Evolutionary conservation across 2,888 invertebrate genomes (phyloP).

Genomic region (Herminia tarsipennalis): DNA sequence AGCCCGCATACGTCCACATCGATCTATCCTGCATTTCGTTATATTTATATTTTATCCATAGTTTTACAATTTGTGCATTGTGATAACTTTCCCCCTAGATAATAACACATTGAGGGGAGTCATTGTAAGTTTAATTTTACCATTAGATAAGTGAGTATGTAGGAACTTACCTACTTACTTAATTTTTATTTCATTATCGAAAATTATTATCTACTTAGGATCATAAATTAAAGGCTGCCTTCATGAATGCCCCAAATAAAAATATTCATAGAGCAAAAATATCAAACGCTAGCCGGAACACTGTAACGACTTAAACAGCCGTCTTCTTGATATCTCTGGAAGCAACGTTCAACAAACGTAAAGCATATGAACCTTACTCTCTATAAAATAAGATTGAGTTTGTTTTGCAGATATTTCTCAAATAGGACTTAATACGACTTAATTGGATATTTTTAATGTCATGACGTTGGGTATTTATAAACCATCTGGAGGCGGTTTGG

Average conservation of each 20-base stretch:
- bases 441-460: conserved; percentile 71
- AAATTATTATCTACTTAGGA: conserved; percentile 5
- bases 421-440: conserved; percentile 62
- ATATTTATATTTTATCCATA: conserved; percentile 55
- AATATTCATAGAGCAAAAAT: conserved; percentile 58
- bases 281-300: conserved; percentile 63
- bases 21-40: conserved; percentile 62
- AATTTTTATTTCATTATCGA: not conserved
- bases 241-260: conserved; percentile 44
- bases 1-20: conserved; percentile 68
- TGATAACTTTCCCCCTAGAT: conserved; percentile 41
- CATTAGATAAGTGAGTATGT: too few relatives aligned
- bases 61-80: conserved; percentile 37
- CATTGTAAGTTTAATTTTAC: too few relatives aligned
- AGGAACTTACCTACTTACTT: too few relatives aligned
- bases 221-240: conserved; percentile 27
- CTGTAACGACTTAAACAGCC: conserved; percentile 62
- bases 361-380: conserved; percentile 31
- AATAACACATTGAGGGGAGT: conserved; percentile 9
- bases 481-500: conserved; percentile 60
- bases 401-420: conserved; percentile 36
- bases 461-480: conserved; percentile 69
- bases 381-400: conserved; percentile 44
- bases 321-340: conserved; percentile 57
- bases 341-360: conserved; percentile 38